phyloP scores from a whole-genome alignment of 2,888 invertebrate genomes.

The Diarsia rubi region DNA sequence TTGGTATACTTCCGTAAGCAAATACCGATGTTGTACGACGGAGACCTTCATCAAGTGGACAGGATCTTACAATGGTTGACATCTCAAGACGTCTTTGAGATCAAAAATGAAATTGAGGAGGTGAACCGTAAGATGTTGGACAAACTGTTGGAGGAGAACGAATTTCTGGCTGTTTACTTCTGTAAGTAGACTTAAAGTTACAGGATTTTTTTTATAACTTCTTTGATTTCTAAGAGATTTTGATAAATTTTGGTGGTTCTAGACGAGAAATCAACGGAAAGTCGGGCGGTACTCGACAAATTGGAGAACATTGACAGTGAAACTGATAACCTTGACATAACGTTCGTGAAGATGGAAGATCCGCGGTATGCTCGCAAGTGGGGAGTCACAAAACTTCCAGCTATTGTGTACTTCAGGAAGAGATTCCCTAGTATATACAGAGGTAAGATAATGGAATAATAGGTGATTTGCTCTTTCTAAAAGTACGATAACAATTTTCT shows the following conservation, averaged over 20 bases:
- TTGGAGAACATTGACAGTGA: slow-evolving; percentile 98
- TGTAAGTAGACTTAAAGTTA: slow-evolving; percentile 92
- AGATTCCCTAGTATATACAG: slow-evolving; percentile 98
- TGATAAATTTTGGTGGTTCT: slow-evolving; percentile 24
- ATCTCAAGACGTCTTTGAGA: slow-evolving; percentile 98
- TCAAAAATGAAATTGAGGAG: slow-evolving; percentile 99
- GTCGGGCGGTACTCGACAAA: slow-evolving; percentile 95
- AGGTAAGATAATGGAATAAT: slow-evolving; percentile 89
- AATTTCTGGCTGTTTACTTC: slow-evolving; percentile 98
- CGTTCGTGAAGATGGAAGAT: slow-evolving; percentile 98
- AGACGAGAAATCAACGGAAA: slow-evolving; percentile 96
- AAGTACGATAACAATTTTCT: background rate
- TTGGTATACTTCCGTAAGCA: slow-evolving; percentile 96
- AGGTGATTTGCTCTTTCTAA: background rate
- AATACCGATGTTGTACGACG: slow-evolving; percentile 96
- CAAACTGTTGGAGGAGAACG: slow-evolving; percentile 98
- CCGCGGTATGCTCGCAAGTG: slow-evolving; percentile 97
- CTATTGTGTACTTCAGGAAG: slow-evolving; percentile 97
- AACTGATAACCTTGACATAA: slow-evolving; percentile 98
- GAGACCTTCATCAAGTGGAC: slow-evolving; percentile 96
- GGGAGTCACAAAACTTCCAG: slow-evolving; percentile 97
- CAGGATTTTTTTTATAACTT: background rate
- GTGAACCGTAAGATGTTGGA: slow-evolving; percentile 99
- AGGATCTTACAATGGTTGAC: slow-evolving; percentile 97
- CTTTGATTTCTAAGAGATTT: background rate